phyloP scores from a whole-genome alignment of 2,797 vertebrate genomes.

The Falco biarmicus region DNA sequence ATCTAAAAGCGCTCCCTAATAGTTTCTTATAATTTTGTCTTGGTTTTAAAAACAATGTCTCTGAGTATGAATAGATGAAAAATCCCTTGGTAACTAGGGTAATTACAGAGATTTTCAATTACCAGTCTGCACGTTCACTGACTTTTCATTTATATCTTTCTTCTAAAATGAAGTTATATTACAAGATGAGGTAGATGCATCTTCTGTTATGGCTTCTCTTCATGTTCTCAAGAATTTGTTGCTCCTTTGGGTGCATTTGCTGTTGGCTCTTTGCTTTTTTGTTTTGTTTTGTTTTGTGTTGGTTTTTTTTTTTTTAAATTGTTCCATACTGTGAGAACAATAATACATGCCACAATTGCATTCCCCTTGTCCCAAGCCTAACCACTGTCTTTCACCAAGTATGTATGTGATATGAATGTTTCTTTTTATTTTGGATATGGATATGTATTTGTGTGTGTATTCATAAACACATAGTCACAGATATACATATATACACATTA shows the following conservation, averaged over 20 bases:
- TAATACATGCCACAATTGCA: background rate
- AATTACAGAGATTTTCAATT: constrained; percentile 59
- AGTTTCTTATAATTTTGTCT: constrained; percentile 36
- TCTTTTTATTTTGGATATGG: background rate
- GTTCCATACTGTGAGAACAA: background rate
- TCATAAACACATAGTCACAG: background rate
- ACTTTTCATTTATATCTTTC: constrained; percentile 46
- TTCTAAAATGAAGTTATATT: constrained; percentile 36
- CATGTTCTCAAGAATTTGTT: constrained; percentile 36
- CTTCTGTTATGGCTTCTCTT: constrained; percentile 34
- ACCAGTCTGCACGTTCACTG: background rate
- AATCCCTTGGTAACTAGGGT: constrained; percentile 33
- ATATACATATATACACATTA: background rate
- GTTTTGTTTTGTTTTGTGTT: no score
- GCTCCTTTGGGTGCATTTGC: constrained; percentile 52
- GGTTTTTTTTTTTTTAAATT: background rate
- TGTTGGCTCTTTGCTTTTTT: background rate
- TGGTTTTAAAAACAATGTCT: constrained; percentile 2
- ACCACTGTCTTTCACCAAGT: background rate
- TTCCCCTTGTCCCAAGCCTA: background rate
- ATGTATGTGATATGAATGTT: background rate
- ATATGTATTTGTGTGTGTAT: background rate
- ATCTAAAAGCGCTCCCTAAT: constrained; percentile 27
- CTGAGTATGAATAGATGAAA: constrained; percentile 22
- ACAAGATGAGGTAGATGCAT: constrained; percentile 29